Evolutionary conservation across 2,113 vertebrate genomes (phyloP).

Genomic region (Rhabdornis inornatus): DNA sequence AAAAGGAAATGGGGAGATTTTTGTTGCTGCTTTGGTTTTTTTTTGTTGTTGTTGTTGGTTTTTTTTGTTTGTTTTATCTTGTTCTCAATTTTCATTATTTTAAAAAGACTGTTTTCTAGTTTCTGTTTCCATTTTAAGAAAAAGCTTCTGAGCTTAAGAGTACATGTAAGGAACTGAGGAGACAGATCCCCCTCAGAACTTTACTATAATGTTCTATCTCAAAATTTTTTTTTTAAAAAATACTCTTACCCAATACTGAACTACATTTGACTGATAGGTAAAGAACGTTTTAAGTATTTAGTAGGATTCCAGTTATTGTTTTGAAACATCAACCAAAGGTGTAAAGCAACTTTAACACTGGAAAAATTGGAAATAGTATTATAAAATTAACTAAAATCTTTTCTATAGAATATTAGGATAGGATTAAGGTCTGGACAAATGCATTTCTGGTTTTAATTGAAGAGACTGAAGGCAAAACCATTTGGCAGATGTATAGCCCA

Average conservation of each 20-base stretch:
- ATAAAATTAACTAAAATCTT: not conserved
- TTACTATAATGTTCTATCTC: not conserved
- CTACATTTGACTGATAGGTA: not conserved
- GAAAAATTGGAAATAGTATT: not conserved
- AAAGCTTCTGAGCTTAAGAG: not conserved
- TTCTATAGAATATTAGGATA: not conserved
- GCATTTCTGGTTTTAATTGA: constrained; percentile 15
- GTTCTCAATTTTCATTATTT: not conserved
- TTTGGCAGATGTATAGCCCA: not conserved
- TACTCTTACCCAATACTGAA: not conserved
- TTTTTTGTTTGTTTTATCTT: not conserved
- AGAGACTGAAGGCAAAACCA: constrained; percentile 18
- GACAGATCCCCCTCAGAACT: not conserved
- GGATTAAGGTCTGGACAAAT: constrained; percentile 8
- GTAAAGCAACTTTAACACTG: not conserved
- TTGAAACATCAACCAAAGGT: not conserved
- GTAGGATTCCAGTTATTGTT: not conserved
- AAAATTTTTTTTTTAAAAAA: not conserved
- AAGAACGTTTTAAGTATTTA: not conserved
- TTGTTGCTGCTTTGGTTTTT: no score
- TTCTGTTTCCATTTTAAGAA: not conserved
- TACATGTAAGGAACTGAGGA: not conserved
- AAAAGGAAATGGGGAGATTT: not conserved
- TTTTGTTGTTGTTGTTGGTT: no score
- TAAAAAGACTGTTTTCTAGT: not conserved